These are phyloP conservation scores for Theretra japonica DNA, from an alignment of 2,888 invertebrate species.

Conservation along the genomic window DNA sequence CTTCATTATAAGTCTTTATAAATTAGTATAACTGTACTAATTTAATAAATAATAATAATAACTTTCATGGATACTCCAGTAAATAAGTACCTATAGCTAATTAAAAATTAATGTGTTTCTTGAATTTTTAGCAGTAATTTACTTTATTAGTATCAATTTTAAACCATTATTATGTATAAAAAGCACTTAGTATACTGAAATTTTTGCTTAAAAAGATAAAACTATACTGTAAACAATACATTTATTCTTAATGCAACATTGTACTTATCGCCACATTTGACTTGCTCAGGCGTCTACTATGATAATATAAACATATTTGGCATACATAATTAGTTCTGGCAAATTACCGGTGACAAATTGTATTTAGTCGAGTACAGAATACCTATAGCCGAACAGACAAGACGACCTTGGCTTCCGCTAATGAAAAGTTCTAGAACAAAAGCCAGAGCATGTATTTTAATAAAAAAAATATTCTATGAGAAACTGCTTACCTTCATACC, in stretches of 20 bases:
- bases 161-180: too few relatives aligned
- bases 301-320: not conserved
- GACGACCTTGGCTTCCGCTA: conserved; percentile 29
- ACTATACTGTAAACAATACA: not conserved
- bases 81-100: too few relatives aligned
- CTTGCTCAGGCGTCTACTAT: not conserved
- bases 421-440: not conserved
- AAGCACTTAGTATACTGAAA: too few relatives aligned
- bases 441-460: not conserved
- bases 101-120: not conserved
- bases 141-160: too few relatives aligned
- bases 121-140: too few relatives aligned
- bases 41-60: too few relatives aligned
- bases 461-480: not conserved
- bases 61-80: too few relatives aligned
- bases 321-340: conserved; percentile 8
- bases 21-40: too few relatives aligned
- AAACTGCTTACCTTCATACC: conserved; percentile 94
- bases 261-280: not conserved
- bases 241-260: not conserved
- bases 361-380: not conserved
- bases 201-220: not conserved
- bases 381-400: not conserved
- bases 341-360: not conserved
- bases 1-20: too few relatives aligned